Base-by-base conservation (phyloP, 2,113 vertebrate genomes). In the Oncorhynchus nerka region DNA sequence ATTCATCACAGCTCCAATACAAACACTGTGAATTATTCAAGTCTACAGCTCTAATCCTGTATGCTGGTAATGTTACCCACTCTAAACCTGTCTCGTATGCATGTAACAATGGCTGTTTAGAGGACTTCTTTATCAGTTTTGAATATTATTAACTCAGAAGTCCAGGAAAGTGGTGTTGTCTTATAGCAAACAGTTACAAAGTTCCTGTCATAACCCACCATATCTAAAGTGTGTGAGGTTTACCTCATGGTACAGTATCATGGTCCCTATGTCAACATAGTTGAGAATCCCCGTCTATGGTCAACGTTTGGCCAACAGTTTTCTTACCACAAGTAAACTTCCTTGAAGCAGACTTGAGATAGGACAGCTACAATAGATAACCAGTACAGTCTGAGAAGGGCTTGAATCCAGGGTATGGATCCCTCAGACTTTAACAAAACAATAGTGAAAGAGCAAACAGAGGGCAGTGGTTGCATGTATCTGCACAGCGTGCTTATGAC, bases 401-500 rank as follows among this genome's bases (percentile, higher is more conserved):
- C 59, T 22, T 62, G 19, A 62, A 8, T 16, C 13, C 6, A n/a
- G 4, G 5, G n/a, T 24, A 3, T 62, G n/a, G 7, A 22, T 22
- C 7, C n/a, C 13, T 22, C n/a, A 8, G 19, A 62, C 59, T 13
- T 62, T 22, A 8, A 62, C 59, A 22, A 62, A 62, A 22, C 59
- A 62, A 62, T 62, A 9, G 59, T 22, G 59, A 62, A 12, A 67
- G 12, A 67, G 26, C 65, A 13, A 67, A 30, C 4, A 67, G 24
- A 67, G 26, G 65, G 1, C 7, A 22, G 19, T 62, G 59, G 79
- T 78, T 76, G 73, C 78, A 74, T 78, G 70, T 82, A 66, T 8
- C 71, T 19, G 70, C 6, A 83, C 86, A 83, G 69, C 82, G 70
- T 24, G n/a, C 13, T 22, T n/a, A 80, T 62, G 82, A 84, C 77